Evolutionary conservation across 2,888 invertebrate species (phyloP), one percentile per base, ranked within the genome.

Genomic region (Dasysyrphus tricinctus): DNA sequence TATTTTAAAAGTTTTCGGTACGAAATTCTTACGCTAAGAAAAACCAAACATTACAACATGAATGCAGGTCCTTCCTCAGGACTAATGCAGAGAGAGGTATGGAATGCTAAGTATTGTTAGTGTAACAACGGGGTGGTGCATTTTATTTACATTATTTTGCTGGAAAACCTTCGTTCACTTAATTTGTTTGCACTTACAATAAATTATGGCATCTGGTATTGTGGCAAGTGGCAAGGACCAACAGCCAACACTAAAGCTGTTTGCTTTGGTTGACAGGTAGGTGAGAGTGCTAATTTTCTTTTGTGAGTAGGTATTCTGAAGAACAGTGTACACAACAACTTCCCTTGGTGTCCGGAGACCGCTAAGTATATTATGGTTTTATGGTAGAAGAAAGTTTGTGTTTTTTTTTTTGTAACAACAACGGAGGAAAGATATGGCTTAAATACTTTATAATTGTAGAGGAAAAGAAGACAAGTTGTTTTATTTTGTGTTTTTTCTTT

Each of bases 181-280:
- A 80, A 80, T 76, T 75, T 80, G 56, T 80, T 75, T 80, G 80
- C 70, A 63, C 76, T 56, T 70, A 76, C 76, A 70, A 80, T 76
- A 76, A 76, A 81, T 76, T 56, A 81, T 81, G 76, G 80, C 80
- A 76, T 76, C 80, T 76, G 69, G 69, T 73, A 70, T 69, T 77
- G 76, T 70, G 70, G 65, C 67, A 67, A 67, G 67, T 67, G 67
- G 67, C 37, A 67, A 67, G 67, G 47, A 65, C 65, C 65, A 67
- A 49, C 67, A 67, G 19, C 39, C 70, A 76, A 81, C 76, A 81
- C 61, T 51, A 80, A 76, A 80, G 61, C 44, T 63, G 42, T 69
- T 75, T 75, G 44, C 51, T 63, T 72, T 56, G 63, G 74, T 73
- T 80, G 80, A 74, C 75, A 81, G 69, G 44, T 80, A 47, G 80